Conservation (phyloP, 2,797 vertebrate genomes). For the Poecilia gillii region DNA sequence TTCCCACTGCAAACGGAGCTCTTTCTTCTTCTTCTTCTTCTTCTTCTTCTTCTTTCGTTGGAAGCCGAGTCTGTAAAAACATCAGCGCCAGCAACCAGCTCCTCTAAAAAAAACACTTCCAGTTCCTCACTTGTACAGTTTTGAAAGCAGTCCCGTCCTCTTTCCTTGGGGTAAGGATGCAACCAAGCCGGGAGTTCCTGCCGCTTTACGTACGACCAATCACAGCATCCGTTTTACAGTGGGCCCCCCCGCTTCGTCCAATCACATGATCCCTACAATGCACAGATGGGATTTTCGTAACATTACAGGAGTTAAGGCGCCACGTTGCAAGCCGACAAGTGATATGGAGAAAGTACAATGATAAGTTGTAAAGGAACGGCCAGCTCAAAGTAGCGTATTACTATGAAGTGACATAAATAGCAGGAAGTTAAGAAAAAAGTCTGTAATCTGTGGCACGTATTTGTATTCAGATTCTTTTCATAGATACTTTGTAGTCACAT, state of each 20-base stretch:
- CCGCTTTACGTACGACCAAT: slow-evolving; percentile 69
- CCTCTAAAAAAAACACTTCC: neutral
- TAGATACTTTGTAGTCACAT: neutral
- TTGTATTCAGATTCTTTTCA: neutral
- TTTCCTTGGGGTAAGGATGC: slow-evolving; percentile 42
- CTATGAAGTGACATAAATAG: neutral
- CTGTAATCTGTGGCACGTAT: neutral
- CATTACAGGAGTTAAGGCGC: slow-evolving; percentile 66
- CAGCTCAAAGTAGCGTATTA: neutral
- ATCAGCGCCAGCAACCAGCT: slow-evolving; percentile 13
- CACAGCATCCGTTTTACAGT: slow-evolving; percentile 14
- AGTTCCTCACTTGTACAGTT: slow-evolving; percentile 15
- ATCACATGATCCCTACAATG: slow-evolving; percentile 50
- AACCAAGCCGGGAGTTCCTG: slow-evolving; percentile 62
- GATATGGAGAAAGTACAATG: neutral
- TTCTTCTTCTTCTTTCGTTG: neutral
- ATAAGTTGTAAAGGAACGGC: neutral
- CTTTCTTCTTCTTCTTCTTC: neutral
- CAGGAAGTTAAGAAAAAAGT: neutral
- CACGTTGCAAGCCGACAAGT: slow-evolving; percentile 79
- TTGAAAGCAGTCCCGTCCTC: slow-evolving; percentile 51
- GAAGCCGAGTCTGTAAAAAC: neutral
- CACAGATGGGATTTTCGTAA: slow-evolving; percentile 61
- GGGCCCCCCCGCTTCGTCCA: neutral
- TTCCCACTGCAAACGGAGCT: neutral